These are phyloP conservation scores for Arvicanthis niloticus DNA, from an alignment of 2,113 vertebrate genomes.

Conservation along the genomic window DNA sequence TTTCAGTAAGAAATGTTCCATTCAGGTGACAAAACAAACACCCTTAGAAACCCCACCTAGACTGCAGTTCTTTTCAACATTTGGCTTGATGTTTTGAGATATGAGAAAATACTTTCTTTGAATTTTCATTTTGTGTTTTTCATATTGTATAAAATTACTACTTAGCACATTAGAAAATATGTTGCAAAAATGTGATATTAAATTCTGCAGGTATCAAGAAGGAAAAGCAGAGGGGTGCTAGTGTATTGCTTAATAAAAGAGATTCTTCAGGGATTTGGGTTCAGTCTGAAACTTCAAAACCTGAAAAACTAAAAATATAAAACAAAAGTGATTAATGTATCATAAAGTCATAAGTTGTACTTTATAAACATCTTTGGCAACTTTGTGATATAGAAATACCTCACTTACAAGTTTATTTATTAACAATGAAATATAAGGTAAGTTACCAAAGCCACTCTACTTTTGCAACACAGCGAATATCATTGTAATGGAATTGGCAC, in stretches of 20 bases:
- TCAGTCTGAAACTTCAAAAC: not conserved
- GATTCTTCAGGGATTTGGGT: not conserved
- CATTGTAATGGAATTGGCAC: not conserved
- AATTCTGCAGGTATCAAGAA: not conserved
- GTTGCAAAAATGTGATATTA: constrained; percentile 49
- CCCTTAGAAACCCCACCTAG: not conserved
- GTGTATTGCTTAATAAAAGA: not conserved
- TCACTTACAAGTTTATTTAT: not conserved
- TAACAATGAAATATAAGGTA: not conserved
- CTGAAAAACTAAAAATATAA: not conserved
- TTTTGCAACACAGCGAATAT: not conserved
- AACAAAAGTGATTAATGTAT: not conserved
- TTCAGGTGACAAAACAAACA: not conserved
- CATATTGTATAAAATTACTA: constrained; percentile 25
- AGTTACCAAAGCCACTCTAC: not conserved
- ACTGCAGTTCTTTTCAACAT: not conserved
- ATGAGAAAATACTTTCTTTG: constrained; percentile 43
- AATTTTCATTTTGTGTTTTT: constrained; percentile 46
- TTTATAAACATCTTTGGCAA: not conserved
- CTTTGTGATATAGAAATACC: not conserved
- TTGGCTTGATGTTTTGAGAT: constrained; percentile 17
- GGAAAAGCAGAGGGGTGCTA: not conserved
- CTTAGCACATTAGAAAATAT: constrained; percentile 51
- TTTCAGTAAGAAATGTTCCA: too few relatives aligned
- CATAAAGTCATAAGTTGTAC: constrained; percentile 59